Conservation (phyloP, 2,113 vertebrate genomes). For the Phainopepla nitens region DNA sequence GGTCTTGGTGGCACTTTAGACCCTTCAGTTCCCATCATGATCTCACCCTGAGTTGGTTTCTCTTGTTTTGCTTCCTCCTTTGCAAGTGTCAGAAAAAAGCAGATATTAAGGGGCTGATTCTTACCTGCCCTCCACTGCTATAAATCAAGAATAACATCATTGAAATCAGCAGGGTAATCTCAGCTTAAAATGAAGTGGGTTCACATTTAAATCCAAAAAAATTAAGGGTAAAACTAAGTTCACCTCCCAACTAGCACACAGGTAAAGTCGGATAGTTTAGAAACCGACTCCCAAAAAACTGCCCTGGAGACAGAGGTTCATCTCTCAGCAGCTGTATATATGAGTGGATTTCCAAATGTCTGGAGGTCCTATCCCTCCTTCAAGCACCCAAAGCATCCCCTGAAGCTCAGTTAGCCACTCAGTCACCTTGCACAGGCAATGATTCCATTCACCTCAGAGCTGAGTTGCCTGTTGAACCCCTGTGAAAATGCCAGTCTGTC, state of each 20-base stretch:
- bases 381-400: background rate
- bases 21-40: background rate
- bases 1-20: background rate
- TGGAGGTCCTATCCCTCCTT: background rate
- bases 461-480: background rate
- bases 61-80: background rate
- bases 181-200: background rate
- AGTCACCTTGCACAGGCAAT: background rate
- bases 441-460: background rate
- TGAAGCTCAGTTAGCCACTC: background rate
- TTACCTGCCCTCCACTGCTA: background rate
- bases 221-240: background rate
- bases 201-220: background rate
- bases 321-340: background rate
- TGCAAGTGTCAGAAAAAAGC: background rate
- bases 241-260: background rate
- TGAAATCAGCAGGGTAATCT: background rate
- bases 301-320: background rate
- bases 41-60: background rate
- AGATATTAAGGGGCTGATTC: background rate
- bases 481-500: background rate
- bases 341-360: background rate
- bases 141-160: background rate
- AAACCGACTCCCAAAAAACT: background rate
- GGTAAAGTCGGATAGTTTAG: background rate